Evolutionary conservation across 2,113 vertebrate species (phyloP).

Genomic region (Anser brachyrhynchus): DNA sequence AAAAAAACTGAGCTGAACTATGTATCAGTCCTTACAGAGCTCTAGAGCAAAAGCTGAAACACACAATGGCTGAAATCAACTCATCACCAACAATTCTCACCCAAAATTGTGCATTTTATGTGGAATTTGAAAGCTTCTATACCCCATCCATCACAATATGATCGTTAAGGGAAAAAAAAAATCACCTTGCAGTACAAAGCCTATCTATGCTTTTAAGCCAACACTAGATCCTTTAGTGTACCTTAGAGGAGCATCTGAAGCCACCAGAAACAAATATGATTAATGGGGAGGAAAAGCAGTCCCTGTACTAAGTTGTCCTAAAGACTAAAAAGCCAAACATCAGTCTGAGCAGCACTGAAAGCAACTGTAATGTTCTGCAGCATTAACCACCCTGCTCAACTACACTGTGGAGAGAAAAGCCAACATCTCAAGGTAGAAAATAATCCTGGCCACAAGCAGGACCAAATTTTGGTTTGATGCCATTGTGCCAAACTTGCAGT

Average conservation of each 20-base stretch:
- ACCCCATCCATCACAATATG: not conserved
- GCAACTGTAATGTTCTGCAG: not conserved
- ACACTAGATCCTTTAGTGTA: not conserved
- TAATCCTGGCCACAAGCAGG: fast-evolving
- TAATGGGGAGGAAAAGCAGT: not conserved
- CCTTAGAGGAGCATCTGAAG: not conserved
- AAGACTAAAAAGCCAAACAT: not conserved
- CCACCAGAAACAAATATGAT: not conserved
- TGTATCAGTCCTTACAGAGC: not conserved
- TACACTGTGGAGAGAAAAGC: not conserved
- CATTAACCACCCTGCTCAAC: not conserved
- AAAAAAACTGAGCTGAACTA: not conserved
- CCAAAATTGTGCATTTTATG: not conserved
- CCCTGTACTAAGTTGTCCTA: not conserved
- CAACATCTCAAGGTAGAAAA: not conserved
- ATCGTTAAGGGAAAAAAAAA: too few species aligned
- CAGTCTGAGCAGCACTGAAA: not conserved
- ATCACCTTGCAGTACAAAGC: too few species aligned
- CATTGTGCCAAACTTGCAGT: too few species aligned
- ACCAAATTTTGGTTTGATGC: not conserved
- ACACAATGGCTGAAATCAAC: not conserved
- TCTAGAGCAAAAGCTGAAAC: not conserved
- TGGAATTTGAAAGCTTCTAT: not conserved
- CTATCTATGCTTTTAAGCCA: not conserved
- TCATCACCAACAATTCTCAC: not conserved